phyloP scores from a whole-genome alignment of 1,140 invertebrate genomes.

The Brachionus sp. region DNA sequence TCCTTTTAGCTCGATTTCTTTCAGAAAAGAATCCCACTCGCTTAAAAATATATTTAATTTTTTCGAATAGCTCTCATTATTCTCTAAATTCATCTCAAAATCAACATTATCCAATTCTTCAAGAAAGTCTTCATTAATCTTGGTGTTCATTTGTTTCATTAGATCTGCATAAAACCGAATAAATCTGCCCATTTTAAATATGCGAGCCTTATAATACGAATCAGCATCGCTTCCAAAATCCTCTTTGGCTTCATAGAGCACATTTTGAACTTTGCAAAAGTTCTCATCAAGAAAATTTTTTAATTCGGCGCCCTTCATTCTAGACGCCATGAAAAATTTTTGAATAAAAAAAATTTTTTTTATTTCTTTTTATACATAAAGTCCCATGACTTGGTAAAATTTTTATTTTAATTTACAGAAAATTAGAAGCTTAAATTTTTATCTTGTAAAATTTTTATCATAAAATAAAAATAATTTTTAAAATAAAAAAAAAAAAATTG shows the following conservation, averaged over 20 bases:
- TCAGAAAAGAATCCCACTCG: slow-evolving; percentile 9
- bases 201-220: neutral
- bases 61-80: neutral
- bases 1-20: neutral
- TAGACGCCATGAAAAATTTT: neutral
- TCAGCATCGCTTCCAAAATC: neutral
- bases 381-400: neutral
- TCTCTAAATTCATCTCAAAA: neutral
- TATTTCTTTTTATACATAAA: neutral
- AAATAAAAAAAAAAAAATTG: too few relatives aligned
- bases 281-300: neutral
- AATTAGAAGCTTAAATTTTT: too few relatives aligned
- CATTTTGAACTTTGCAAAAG: neutral
- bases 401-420: too few relatives aligned
- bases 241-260: neutral
- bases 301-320: neutral
- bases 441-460: too few relatives aligned
- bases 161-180: slow-evolving; percentile 27
- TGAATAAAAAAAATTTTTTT: neutral
- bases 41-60: neutral
- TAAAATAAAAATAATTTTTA: too few relatives aligned
- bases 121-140: neutral
- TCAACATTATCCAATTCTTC: slow-evolving; percentile 26
- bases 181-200: slow-evolving; percentile 42
- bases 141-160: neutral